phyloP scores from a whole-genome alignment of 2,797 vertebrate genomes.

The Ctenopoma multispine region DNA sequence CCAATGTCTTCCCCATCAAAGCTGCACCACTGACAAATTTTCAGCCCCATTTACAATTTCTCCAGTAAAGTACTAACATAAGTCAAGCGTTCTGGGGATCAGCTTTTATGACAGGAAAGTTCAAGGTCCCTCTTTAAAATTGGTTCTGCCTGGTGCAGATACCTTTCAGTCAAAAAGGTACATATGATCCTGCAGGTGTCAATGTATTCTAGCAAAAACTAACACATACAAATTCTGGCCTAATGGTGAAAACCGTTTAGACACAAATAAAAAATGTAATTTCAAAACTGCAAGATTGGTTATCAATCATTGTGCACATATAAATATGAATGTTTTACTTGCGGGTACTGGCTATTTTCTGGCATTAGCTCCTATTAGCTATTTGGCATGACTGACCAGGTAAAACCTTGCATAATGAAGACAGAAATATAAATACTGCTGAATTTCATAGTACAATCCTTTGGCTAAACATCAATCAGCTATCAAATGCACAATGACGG shows the following conservation, averaged over 20 bases:
- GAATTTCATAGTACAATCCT: neutral
- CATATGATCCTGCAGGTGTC: constrained; percentile 1
- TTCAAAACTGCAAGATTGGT: constrained; percentile 2
- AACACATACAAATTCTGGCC: constrained; percentile 2
- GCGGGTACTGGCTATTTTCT: constrained; percentile 6
- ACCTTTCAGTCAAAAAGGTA: constrained; percentile 15
- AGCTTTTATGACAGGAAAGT: constrained; percentile 6
- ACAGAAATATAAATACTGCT: neutral
- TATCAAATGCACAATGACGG: constrained; percentile 26
- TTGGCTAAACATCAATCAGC: constrained; percentile 42
- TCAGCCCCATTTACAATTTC: constrained; percentile 12
- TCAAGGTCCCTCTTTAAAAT: constrained; percentile 9
- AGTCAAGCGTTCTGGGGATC: neutral
- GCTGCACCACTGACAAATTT: constrained; percentile 3
- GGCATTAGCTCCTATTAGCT: constrained; percentile 15
- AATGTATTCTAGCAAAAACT: constrained; percentile 12
- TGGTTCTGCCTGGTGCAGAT: neutral
- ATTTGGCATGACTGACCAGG: neutral
- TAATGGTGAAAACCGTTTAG: neutral
- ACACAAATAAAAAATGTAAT: neutral
- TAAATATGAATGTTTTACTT: constrained; percentile 10
- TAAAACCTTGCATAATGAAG: constrained; percentile 19
- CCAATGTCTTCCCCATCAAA: neutral
- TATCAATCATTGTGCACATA: neutral
- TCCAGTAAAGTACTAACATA: constrained; percentile 1